A percentile compares a stretch with the other conserved stretches of the same genome.
These are phyloP conservation scores for Euplexia lucipara DNA, from an alignment of 2,888 invertebrate species.

Conservation along the genomic window DNA sequence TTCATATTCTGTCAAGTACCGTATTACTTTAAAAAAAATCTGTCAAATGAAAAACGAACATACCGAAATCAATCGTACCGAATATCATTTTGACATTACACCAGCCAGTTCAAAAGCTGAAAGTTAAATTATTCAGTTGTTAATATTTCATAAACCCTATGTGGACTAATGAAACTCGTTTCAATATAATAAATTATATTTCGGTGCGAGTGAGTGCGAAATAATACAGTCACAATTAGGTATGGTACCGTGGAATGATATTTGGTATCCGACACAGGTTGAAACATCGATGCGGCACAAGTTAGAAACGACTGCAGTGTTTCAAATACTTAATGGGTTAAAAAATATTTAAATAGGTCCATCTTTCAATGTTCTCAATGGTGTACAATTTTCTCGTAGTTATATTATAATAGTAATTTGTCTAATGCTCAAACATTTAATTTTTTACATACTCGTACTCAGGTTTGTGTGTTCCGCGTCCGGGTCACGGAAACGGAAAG, in stretches of 20 bases:
- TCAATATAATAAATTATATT: conserved; percentile 72
- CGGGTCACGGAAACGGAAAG: no score
- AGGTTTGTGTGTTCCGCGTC: no score
- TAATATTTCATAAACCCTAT: conserved; percentile 69
- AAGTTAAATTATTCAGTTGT: conserved; percentile 66
- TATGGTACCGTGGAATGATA: conserved; percentile 26
- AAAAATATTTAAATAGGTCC: no score
- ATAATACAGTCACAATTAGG: conserved; percentile 66
- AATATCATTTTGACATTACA: conserved; percentile 27
- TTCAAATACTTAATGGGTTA: no score
- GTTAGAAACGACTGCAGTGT: conserved; percentile 26
- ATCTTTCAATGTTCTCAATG: no score
- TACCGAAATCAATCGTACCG: conserved; percentile 42
- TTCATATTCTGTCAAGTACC: no score
- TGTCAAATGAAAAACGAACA: conserved; percentile 11
- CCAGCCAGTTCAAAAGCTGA: conserved; percentile 38
- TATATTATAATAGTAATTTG: no score
- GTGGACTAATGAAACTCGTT: conserved; percentile 69
- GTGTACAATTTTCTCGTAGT: no score
- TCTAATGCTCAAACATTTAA: no score
- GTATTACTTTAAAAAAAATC: background rate
- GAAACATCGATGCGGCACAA: conserved; percentile 4
- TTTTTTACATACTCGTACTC: no score
- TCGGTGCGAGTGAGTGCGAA: conserved; percentile 56
- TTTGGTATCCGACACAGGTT: conserved; percentile 30